A percentile compares a stretch with the other conserved stretches of the same genome.
Conservation (phyloP, 2,888 invertebrate species). For the Sycophila texana region DNA sequence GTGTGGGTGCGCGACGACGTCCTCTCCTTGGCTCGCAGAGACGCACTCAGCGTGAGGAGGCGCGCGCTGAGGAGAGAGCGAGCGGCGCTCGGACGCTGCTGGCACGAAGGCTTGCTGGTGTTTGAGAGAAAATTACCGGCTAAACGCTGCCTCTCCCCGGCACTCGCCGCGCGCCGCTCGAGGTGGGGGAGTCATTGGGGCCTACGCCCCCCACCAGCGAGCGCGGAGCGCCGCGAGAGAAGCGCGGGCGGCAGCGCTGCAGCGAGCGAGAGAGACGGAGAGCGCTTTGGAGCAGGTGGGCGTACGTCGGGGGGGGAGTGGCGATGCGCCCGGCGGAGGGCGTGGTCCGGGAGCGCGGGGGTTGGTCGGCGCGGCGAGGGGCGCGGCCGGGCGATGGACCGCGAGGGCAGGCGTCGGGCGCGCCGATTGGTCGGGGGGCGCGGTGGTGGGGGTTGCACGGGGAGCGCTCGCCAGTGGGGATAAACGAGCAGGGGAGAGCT, state of each 20-base stretch:
- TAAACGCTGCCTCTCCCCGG: conserved; percentile 67
- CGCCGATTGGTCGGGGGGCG: neutral
- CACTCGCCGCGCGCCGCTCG: conserved; percentile 58
- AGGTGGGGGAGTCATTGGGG: conserved; percentile 60
- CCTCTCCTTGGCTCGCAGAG: neutral
- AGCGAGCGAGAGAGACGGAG: conserved; percentile 39
- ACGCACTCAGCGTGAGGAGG: neutral
- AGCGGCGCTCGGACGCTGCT: conserved; percentile 68
- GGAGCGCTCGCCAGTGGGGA: neutral
- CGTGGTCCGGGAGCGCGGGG: neutral
- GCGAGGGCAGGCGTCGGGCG: neutral
- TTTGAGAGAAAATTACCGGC: conserved; percentile 74
- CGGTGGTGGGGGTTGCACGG: neutral
- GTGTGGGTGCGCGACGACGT: no score
- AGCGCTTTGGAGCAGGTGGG: conserved; percentile 15
- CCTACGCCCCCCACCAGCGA: conserved; percentile 47
- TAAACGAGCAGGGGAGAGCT: conserved; percentile 15
- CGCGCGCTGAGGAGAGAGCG: conserved; percentile 40
- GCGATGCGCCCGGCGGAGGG: conserved; percentile 16
- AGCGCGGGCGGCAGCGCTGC: no score
- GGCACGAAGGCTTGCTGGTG: conserved; percentile 74
- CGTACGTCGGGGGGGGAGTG: neutral
- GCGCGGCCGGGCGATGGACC: neutral
- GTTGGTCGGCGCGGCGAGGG: conserved; percentile 15
- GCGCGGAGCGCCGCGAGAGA: conserved; percentile 34